Evolutionary conservation across 2,113 vertebrate species (phyloP).

Genomic region (Embiotoca jacksoni): DNA sequence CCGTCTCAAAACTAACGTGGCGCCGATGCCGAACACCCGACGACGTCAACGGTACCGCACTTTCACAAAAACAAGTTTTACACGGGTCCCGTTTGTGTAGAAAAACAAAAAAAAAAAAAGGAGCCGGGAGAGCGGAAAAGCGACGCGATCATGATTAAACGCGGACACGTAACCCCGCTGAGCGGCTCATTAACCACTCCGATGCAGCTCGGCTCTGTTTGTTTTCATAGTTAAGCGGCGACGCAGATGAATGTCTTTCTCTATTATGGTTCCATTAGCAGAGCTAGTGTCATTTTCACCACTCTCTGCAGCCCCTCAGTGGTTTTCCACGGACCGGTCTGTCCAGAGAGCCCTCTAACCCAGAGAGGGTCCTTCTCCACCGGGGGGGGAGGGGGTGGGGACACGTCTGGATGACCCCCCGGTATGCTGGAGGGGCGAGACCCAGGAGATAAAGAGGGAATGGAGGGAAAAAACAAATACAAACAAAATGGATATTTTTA

Average conservation of each 20-base stretch:
- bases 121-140: neutral
- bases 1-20: neutral
- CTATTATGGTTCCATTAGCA: slow-evolving; percentile 71
- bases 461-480: slow-evolving; percentile 41
- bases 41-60: neutral
- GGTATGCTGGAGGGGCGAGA: slow-evolving; percentile 52
- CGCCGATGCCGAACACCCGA: neutral
- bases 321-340: slow-evolving; percentile 8
- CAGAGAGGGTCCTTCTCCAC: slow-evolving; percentile 30
- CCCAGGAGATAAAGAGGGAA: slow-evolving; percentile 40
- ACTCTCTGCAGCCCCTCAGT: slow-evolving; percentile 34
- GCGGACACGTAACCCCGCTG: slow-evolving; percentile 39
- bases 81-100: neutral
- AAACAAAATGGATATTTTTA: slow-evolving; percentile 37
- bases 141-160: slow-evolving; percentile 36
- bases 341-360: slow-evolving; percentile 25
- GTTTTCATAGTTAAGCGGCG: slow-evolving; percentile 62
- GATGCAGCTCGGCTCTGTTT: slow-evolving; percentile 54
- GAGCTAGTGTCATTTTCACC: slow-evolving; percentile 63
- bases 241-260: slow-evolving; percentile 65
- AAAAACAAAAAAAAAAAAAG: neutral
- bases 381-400: neutral
- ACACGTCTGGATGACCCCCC: slow-evolving; percentile 59
- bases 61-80: neutral
- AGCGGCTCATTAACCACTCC: slow-evolving; percentile 58